Conservation (phyloP, 2,797 vertebrate species). For the Esox lucius region DNA sequence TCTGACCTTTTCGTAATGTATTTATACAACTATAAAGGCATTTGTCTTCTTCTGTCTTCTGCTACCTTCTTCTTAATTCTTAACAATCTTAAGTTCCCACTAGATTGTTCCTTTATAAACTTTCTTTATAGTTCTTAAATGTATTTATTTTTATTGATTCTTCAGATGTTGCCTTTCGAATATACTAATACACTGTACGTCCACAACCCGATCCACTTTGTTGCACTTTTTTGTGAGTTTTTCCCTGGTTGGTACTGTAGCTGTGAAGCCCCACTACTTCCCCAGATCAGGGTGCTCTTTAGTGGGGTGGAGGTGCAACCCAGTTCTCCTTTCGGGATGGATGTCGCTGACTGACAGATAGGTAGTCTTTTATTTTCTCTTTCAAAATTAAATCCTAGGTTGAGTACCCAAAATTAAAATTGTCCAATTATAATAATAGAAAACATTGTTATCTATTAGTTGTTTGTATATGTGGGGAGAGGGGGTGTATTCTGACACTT, state of each 20-base stretch:
- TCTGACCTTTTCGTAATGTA: slow-evolving; percentile 63
- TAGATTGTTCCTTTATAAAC: slow-evolving; percentile 1
- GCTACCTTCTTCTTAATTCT: slow-evolving; percentile 41
- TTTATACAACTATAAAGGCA: slow-evolving; percentile 62
- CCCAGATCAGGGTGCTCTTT: background rate
- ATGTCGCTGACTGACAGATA: background rate
- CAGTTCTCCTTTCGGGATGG: background rate
- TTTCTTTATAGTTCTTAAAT: slow-evolving; percentile 16
- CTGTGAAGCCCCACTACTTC: slow-evolving; percentile 50
- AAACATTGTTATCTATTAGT: too few species aligned
- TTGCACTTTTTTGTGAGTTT: slow-evolving; percentile 67
- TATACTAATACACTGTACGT: slow-evolving; percentile 14
- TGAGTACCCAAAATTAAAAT: background rate
- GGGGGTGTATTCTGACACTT: too few species aligned
- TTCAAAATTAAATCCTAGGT: background rate
- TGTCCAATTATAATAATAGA: too few species aligned
- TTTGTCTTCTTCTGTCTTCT: slow-evolving; percentile 42
- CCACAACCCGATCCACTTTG: slow-evolving; percentile 56
- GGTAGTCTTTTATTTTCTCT: too few species aligned
- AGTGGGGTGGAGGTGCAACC: slow-evolving; percentile 43
- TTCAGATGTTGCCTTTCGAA: slow-evolving; percentile 71
- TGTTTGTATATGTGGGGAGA: too few species aligned
- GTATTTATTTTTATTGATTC: slow-evolving; percentile 29
- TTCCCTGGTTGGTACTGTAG: slow-evolving; percentile 32
- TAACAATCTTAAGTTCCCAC: background rate